Percentiles rank a stretch among this genome's conserved stretches.
phyloP scores from a whole-genome alignment of 2,888 invertebrate genomes.

The Eristalis arbustorum region DNA sequence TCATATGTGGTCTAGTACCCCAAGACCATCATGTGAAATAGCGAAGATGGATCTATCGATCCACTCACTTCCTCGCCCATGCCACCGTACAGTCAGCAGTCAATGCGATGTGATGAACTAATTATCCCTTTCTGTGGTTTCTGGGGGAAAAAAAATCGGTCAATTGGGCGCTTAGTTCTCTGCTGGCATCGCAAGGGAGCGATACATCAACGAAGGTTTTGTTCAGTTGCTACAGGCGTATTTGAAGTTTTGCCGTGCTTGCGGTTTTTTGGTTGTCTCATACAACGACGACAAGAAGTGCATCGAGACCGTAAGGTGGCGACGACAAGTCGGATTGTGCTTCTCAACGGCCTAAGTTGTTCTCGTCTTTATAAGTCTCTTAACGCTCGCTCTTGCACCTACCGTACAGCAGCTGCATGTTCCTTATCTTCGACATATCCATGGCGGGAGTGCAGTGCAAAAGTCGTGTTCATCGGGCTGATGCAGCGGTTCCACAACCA shows the following conservation, averaged over 20 bases:
- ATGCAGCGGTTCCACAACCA: background rate
- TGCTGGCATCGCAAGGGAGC: constrained; percentile 13
- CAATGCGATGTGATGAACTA: constrained; percentile 18
- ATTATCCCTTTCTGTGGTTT: constrained; percentile 57
- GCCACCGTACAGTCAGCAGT: no score
- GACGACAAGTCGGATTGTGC: background rate
- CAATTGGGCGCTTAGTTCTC: constrained; percentile 43
- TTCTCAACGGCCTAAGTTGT: background rate
- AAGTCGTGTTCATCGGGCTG: background rate
- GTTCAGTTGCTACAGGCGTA: background rate
- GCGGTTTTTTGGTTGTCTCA: constrained; percentile 1
- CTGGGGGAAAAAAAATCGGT: constrained; percentile 32
- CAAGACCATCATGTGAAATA: constrained; percentile 53
- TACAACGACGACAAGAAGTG: background rate
- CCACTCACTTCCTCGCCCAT: background rate
- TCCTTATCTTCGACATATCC: background rate
- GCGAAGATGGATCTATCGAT: constrained; percentile 38
- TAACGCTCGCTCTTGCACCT: background rate
- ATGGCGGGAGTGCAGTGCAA: background rate
- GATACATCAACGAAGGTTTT: constrained; percentile 7
- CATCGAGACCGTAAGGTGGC: background rate
- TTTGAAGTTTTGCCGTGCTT: background rate
- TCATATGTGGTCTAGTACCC: no score
- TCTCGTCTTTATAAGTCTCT: background rate
- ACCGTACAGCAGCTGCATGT: background rate